Conservation (phyloP, 2,888 invertebrate genomes). For the Mycalesis mineus region DNA sequence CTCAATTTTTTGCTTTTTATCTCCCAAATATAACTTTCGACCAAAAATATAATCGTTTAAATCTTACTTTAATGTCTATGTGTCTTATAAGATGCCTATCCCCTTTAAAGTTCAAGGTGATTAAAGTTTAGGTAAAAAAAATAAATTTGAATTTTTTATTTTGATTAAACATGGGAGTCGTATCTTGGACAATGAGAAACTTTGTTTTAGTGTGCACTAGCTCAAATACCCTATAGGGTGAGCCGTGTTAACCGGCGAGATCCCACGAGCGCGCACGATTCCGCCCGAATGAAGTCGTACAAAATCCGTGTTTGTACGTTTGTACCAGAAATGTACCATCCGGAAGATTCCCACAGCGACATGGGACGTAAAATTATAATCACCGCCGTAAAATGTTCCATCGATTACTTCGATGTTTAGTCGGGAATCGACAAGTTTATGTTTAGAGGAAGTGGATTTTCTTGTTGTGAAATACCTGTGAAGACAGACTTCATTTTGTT, state of each 20-base stretch:
- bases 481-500: too few relatives aligned
- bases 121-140: too few relatives aligned
- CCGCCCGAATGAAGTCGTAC: conserved; percentile 56
- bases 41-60: too few relatives aligned
- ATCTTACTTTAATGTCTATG: too few relatives aligned
- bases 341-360: conserved; percentile 27
- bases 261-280: conserved; percentile 53
- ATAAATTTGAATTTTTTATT: too few relatives aligned
- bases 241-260: conserved; percentile 36
- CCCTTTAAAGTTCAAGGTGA: too few relatives aligned
- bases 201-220: background rate
- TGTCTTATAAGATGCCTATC: too few relatives aligned
- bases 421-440: background rate
- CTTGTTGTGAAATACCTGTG: background rate
- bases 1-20: too few relatives aligned
- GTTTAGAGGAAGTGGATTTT: background rate
- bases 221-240: conserved; percentile 26
- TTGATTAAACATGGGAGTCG: too few relatives aligned
- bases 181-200: too few relatives aligned
- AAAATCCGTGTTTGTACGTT: conserved; percentile 22
- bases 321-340: conserved; percentile 31
- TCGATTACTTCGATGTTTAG: conserved; percentile 14
- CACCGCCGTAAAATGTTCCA: conserved; percentile 16
- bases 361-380: conserved; percentile 23
- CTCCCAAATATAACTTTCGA: too few relatives aligned